Evolutionary conservation across 1,140 invertebrate genomes (phyloP).

Genomic region (Eueides isabella): DNA sequence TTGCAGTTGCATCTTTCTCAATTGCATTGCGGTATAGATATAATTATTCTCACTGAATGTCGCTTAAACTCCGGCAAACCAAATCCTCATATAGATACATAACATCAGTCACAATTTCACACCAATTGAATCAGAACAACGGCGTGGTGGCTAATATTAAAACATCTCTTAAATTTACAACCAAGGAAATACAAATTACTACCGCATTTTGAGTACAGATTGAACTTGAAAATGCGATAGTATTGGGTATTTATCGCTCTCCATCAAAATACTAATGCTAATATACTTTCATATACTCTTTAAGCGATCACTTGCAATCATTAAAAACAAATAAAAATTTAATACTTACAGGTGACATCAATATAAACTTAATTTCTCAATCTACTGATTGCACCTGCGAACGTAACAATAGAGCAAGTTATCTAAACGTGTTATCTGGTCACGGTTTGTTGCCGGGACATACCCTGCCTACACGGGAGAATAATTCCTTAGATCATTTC

Average conservation of each 20-base stretch:
- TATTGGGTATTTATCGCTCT: too few relatives aligned
- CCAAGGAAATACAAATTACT: slow-evolving; percentile 18
- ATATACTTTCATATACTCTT: too few relatives aligned
- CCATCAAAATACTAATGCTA: too few relatives aligned
- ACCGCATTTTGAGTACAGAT: slow-evolving; percentile 26
- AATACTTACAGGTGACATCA: slow-evolving; percentile 30
- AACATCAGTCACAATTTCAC: background rate
- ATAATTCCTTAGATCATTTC: too few relatives aligned
- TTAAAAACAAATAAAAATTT: too few relatives aligned
- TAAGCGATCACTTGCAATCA: too few relatives aligned
- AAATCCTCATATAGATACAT: slow-evolving; percentile 10
- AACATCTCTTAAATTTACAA: background rate
- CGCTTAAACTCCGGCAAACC: slow-evolving; percentile 8
- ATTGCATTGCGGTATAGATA: background rate
- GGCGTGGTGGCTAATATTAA: slow-evolving; percentile 28
- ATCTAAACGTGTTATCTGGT: slow-evolving; percentile 22
- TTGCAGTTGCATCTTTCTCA: background rate
- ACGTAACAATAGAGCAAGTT: slow-evolving; percentile 23
- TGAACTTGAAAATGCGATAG: too few relatives aligned
- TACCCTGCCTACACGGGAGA: too few relatives aligned
- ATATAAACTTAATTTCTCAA: slow-evolving; percentile 24
- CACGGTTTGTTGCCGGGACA: slow-evolving; percentile 15
- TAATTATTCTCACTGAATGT: slow-evolving; percentile 26
- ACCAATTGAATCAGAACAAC: slow-evolving; percentile 27
- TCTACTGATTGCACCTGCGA: slow-evolving; percentile 1